A percentile compares a stretch with the other conserved stretches of the same genome.
Conservation (phyloP, 2,888 invertebrate species). For the Unio delphinus region DNA sequence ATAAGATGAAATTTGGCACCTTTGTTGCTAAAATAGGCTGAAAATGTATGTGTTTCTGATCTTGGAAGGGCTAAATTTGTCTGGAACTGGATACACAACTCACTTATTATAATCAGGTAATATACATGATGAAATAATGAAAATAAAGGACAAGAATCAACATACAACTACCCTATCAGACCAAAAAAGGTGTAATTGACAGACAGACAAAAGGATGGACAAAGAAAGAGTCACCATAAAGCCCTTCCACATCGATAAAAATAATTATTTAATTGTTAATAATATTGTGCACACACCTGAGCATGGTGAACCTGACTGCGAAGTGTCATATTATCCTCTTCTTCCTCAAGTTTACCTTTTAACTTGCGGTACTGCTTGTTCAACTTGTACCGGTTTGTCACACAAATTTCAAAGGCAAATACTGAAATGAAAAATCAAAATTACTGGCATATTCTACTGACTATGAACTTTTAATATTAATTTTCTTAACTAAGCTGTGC, state of each 20-base stretch:
- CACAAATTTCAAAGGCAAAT: slow-evolving; percentile 63
- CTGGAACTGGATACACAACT: no score
- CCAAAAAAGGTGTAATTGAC: neutral
- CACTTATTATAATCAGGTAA: no score
- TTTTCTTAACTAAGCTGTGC: neutral
- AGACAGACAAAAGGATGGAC: neutral
- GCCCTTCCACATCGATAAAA: neutral
- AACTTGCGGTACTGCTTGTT: slow-evolving; percentile 62
- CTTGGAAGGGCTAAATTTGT: no score
- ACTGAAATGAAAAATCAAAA: slow-evolving; percentile 46
- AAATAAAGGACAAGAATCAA: neutral
- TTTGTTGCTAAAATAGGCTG: no score
- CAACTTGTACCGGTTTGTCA: slow-evolving; percentile 68
- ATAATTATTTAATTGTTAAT: neutral
- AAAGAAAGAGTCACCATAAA: neutral
- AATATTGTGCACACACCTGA: slow-evolving; percentile 41
- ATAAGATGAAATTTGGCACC: no score
- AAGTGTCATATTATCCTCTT: slow-evolving; percentile 53
- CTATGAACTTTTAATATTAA: neutral
- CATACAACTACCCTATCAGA: neutral
- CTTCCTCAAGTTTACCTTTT: slow-evolving; percentile 43
- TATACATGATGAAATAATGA: neutral
- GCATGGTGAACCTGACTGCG: slow-evolving; percentile 55
- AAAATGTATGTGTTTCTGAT: no score
- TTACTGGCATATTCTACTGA: neutral